Conservation (phyloP, 2,113 vertebrate species). For the Triplophysa tibetana region DNA sequence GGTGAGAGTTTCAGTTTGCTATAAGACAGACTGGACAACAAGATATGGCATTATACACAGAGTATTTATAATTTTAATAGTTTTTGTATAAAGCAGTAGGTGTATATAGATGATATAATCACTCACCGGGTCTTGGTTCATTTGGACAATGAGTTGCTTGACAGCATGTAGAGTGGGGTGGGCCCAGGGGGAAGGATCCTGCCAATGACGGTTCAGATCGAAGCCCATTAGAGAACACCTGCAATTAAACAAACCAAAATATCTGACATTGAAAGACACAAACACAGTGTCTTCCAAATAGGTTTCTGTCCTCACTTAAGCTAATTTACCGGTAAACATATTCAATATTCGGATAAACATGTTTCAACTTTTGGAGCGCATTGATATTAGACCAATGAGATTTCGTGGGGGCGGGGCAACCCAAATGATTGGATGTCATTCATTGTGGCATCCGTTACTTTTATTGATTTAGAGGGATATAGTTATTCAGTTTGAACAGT, state of each 20-base stretch:
- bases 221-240: conserved; percentile 98
- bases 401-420: background rate
- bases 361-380: background rate
- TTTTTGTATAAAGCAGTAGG: no score
- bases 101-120: background rate
- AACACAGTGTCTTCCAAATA: background rate
- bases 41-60: no score
- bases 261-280: background rate
- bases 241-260: conserved; percentile 37
- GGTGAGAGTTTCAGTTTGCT: no score
- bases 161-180: conserved; percentile 94
- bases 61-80: no score
- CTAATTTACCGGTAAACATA: no score
- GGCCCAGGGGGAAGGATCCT: conserved; percentile 94
- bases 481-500: background rate
- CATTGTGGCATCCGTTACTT: background rate
- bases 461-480: background rate
- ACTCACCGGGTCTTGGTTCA: conserved; percentile 95
- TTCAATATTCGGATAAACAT: background rate
- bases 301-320: background rate
- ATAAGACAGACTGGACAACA: no score
- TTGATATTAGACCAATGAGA: background rate
- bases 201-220: conserved; percentile 96
- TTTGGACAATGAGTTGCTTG: conserved; percentile 92
- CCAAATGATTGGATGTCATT: background rate